Percentiles rank a stretch among this genome's conserved stretches.
Evolutionary conservation across 2,797 vertebrate species (phyloP).

Genomic region (Neoniphon sammara): DNA sequence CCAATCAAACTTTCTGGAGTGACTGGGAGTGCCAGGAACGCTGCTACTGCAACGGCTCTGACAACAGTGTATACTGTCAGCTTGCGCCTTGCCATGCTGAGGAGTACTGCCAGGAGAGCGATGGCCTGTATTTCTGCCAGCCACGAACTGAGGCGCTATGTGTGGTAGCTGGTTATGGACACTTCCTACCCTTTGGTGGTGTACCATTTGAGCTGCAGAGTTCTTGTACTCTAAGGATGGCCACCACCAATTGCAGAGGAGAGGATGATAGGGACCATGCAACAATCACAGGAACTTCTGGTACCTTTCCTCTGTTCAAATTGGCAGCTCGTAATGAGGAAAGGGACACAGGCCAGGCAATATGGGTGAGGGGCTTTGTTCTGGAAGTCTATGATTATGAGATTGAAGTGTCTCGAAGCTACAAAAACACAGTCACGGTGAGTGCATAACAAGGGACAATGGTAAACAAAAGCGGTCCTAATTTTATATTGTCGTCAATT

Average conservation of each 20-base stretch:
- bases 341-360: slow-evolving; percentile 92
- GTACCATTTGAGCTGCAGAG: slow-evolving; percentile 96
- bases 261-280: slow-evolving; percentile 43
- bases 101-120: slow-evolving; percentile 91
- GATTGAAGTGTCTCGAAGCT: slow-evolving; percentile 92
- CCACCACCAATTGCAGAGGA: slow-evolving; percentile 82
- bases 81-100: slow-evolving; percentile 87
- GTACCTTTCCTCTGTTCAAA: slow-evolving; percentile 84
- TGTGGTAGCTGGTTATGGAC: slow-evolving; percentile 91
- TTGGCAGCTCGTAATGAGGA: slow-evolving; percentile 91
- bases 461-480: neutral
- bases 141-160: slow-evolving; percentile 91
- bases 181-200: slow-evolving; percentile 93
- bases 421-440: slow-evolving; percentile 95
- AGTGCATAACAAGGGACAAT: slow-evolving; percentile 62
- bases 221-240: slow-evolving; percentile 91
- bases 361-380: slow-evolving; percentile 95
- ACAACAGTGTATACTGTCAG: slow-evolving; percentile 94
- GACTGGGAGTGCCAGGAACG: slow-evolving; percentile 95
- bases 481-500: neutral
- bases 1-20: slow-evolving; percentile 96
- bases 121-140: slow-evolving; percentile 89
- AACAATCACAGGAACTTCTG: slow-evolving; percentile 15
- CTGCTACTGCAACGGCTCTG: slow-evolving; percentile 96
- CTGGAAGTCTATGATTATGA: slow-evolving; percentile 91